Conservation (phyloP, 2,797 vertebrate species). For the Tragelaphus eurycerus region DNA sequence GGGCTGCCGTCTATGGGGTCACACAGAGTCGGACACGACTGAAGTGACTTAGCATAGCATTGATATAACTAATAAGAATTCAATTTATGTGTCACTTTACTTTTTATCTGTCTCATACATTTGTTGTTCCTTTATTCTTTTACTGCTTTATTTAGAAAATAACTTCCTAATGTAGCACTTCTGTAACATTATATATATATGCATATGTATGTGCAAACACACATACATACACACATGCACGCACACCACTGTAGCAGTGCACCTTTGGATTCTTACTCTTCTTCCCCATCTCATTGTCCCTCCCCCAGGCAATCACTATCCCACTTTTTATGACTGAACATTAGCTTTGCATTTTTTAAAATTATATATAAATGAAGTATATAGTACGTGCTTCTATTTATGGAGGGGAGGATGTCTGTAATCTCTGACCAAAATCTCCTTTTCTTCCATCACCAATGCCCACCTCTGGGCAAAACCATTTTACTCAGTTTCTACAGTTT, state of each 20-base stretch:
- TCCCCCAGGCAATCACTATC: background rate
- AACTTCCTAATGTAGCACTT: background rate
- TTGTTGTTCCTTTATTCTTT: background rate
- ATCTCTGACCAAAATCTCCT: background rate
- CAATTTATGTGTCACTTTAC: background rate
- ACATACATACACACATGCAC: background rate
- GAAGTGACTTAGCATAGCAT: too few species aligned
- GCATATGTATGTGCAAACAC: background rate
- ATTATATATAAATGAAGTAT: background rate
- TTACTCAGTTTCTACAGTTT: background rate
- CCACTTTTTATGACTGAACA: background rate
- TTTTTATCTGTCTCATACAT: background rate
- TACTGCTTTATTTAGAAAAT: background rate
- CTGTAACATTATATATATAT: background rate
- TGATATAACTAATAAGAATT: background rate
- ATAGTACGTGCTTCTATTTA: background rate
- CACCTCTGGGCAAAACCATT: background rate
- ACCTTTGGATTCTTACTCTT: background rate
- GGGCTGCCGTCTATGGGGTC: too few species aligned
- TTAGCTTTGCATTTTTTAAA: background rate
- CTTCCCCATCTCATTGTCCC: background rate
- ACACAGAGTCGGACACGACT: too few species aligned
- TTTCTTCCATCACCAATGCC: background rate
- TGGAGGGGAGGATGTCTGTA: background rate
- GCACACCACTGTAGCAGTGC: background rate